A percentile compares a stretch with the other conserved stretches of the same genome.
phyloP scores from a whole-genome alignment of 1,140 invertebrate species.

The Drosophila bocki region DNA sequence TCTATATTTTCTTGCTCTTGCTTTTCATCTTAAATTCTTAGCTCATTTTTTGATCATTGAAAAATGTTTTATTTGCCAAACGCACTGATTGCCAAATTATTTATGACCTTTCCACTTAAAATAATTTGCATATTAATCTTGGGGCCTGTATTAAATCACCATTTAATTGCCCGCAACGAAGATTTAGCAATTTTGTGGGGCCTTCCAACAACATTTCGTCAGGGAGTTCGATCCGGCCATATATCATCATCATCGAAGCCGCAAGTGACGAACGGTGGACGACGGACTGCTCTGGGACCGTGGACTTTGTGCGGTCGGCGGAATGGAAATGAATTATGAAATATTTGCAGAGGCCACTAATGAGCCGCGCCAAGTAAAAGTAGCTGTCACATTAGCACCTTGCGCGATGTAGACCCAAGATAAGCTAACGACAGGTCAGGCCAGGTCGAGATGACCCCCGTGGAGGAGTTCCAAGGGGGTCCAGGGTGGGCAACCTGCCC shows the following conservation, averaged over 20 bases:
- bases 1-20: background rate
- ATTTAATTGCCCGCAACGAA: slow-evolving; percentile 51
- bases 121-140: slow-evolving; percentile 46
- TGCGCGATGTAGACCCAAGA: slow-evolving; percentile 72
- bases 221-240: slow-evolving; percentile 27
- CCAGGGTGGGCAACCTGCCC: slow-evolving; percentile 26
- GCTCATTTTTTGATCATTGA: background rate
- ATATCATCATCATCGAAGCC: slow-evolving; percentile 48
- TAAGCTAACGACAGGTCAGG: slow-evolving; percentile 68
- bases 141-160: slow-evolving; percentile 38
- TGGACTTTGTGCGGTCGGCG: slow-evolving; percentile 34
- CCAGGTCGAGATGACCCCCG: slow-evolving; percentile 30
- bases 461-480: background rate
- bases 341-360: slow-evolving; percentile 67
- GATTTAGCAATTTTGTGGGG: slow-evolving; percentile 32
- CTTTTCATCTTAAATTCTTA: background rate
- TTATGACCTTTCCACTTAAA: slow-evolving; percentile 20
- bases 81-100: slow-evolving; percentile 16
- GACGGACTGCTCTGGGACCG: background rate
- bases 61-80: background rate
- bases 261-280: slow-evolving; percentile 46
- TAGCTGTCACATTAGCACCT: slow-evolving; percentile 82
- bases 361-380: slow-evolving; percentile 60
- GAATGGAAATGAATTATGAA: slow-evolving; percentile 74
- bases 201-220: slow-evolving; percentile 24